phyloP scores from a whole-genome alignment of 2,113 vertebrate species.

The Hiodon tergisus region DNA sequence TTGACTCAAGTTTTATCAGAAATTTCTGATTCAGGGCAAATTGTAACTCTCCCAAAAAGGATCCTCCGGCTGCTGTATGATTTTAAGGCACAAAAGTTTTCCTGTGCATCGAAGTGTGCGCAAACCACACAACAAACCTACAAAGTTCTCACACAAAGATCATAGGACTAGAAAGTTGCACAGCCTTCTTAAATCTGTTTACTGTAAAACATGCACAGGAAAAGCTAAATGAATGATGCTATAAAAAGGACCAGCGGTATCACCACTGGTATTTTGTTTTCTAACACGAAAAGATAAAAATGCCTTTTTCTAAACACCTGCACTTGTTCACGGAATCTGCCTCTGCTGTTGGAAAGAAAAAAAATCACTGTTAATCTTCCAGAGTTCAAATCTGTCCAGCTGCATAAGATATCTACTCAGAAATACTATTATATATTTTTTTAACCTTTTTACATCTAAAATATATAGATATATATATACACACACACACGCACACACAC shows the following conservation, averaged over 20 bases:
- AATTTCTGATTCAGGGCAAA: background rate
- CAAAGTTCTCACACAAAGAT: background rate
- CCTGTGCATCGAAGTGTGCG: background rate
- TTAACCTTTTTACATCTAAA: constrained; percentile 38
- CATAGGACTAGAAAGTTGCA: background rate
- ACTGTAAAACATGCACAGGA: background rate
- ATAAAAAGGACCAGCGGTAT: background rate
- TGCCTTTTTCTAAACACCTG: constrained; percentile 14
- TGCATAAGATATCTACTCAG: constrained; percentile 17
- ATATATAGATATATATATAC: constrained; percentile 28
- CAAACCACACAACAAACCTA: background rate
- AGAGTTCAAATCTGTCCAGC: constrained; percentile 28
- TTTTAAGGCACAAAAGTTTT: background rate
- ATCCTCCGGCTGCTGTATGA: background rate
- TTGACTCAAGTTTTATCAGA: background rate
- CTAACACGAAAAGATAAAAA: constrained; percentile 14
- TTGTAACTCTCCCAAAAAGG: background rate
- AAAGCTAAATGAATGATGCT: background rate
- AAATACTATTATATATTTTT: constrained; percentile 20
- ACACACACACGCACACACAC: background rate
- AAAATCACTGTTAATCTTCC: constrained; percentile 16
- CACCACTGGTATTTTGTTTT: background rate
- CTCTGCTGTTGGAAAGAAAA: background rate
- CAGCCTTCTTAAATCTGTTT: background rate
- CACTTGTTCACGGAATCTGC: constrained; percentile 24